These are phyloP conservation scores for Drosophila pectinifera DNA, from an alignment of 1,140 invertebrate genomes.

Conservation along the genomic window DNA sequence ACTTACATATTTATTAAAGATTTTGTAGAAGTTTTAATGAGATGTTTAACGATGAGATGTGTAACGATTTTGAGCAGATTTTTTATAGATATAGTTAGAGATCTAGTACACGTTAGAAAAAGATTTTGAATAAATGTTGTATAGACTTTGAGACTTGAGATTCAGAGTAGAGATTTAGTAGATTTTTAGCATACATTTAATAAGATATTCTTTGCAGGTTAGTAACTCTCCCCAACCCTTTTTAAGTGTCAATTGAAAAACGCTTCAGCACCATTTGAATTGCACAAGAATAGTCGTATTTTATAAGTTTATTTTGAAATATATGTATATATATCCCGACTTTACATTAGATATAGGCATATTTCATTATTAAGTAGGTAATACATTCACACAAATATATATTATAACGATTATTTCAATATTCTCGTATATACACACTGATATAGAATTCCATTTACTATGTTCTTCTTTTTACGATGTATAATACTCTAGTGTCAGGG, in stretches of 20 bases:
- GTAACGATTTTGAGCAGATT: no score
- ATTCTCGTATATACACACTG: conserved; percentile 53
- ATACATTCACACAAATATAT: conserved; percentile 11
- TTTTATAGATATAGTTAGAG: no score
- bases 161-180: no score
- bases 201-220: background rate
- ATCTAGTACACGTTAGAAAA: no score
- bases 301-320: conserved; percentile 53
- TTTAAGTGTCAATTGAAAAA: conserved; percentile 16
- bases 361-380: conserved; percentile 28
- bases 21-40: background rate
- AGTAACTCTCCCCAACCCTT: background rate
- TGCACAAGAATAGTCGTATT: conserved; percentile 46
- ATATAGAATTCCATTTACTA: conserved; percentile 17
- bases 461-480: conserved; percentile 1
- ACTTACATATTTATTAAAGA: background rate
- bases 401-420: conserved; percentile 30
- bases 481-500: conserved; percentile 26
- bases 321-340: conserved; percentile 28
- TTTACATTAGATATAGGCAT: conserved; percentile 36
- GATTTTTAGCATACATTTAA: no score
- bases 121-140: no score
- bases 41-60: no score
- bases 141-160: no score
- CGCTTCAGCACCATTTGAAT: conserved; percentile 20